Evolutionary conservation across 1,140 invertebrate species (phyloP).

Genomic region (Drosophila melanogaster): Release_6_plus_ISO1_MT NC_004354.4:1804501-1805000

Average conservation of each 20-base stretch:
- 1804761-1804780: constrained; percentile 7
- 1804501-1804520: constrained; percentile 32
- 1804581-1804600: constrained; percentile 69
- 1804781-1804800: constrained; percentile 8
- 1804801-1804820: constrained; percentile 10
- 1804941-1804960: not conserved
- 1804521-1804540: constrained; percentile 15
- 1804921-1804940: constrained; percentile 17
- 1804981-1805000: constrained; percentile 11
- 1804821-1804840: constrained; percentile 4
- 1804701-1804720: constrained; percentile 21
- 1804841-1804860: constrained; percentile 69
- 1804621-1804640: constrained; percentile 37
- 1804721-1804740: not conserved
- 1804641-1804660: constrained; percentile 54
- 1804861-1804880: constrained; percentile 78
- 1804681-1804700: constrained; percentile 60
- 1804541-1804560: not conserved
- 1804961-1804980: not conserved
- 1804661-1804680: constrained; percentile 66
- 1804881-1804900: constrained; percentile 57
- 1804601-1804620: constrained; percentile 68
- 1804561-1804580: constrained; percentile 32
- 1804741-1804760: not conserved
- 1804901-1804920: constrained; percentile 14